Base-by-base conservation (phyloP, 1,140 invertebrate genomes). In the Aphaenogaster rudis region DNA sequence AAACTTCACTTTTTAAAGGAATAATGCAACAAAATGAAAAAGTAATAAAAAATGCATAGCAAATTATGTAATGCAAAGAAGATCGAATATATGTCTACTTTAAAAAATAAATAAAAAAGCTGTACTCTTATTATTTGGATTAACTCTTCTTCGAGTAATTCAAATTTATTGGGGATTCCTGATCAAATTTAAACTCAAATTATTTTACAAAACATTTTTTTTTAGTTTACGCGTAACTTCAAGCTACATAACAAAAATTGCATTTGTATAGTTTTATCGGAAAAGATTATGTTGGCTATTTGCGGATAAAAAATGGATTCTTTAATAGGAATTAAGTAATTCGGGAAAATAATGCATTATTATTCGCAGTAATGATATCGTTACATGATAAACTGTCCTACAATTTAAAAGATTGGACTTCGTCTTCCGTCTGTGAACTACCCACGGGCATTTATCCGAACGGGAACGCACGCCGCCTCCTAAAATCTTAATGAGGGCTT, bases 401-500 rank as follows among this genome's bases (percentile, higher is more conserved):
- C 21, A 69, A 77, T 82, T 13, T 57, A 57, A 61, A 74, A 84
- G 28, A 88, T 86, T 86, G 45, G 28, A 21, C 52, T 72, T 63
- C 42, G 52, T 69, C 48, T 54, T 54, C n/a, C 61, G 57, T 2
- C 52, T 54, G 4, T 11, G 28, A 81, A 54, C 63, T 72, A 54
- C 66, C 45, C 74, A 69, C 71, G 71, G 11, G 13, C 63, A 85
- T 72, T 79, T 88, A 72, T 48, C 57, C 11, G 45, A 45, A 54
- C 61, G 86, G 66, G 79, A 84, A 84, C 64, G 77, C 79, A 81
- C 66, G 50, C 36, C 81, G 63, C 57, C 67, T 82, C 80, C 90
- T 91, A 91, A 91, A 90, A 91, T 71, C 78, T 88, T 91, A 91
- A 91, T 88, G 89, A 91, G 86, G 79, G 90, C 89, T 91, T 91